A percentile compares a stretch with the other conserved stretches of the same genome.
Conservation (phyloP, 2,888 invertebrate species). For the Plemyria rubiginata region DNA sequence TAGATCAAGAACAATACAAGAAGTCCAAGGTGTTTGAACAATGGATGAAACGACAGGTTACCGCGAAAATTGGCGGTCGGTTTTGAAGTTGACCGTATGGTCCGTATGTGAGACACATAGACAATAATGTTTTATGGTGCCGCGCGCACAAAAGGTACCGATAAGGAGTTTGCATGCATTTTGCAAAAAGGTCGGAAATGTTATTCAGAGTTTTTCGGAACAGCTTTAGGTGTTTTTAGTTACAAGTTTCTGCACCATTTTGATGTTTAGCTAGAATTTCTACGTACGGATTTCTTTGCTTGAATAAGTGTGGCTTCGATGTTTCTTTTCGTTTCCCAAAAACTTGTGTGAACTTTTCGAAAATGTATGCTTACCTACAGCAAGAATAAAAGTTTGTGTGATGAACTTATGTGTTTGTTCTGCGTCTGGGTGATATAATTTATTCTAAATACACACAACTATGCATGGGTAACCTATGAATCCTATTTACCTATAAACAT, state of each 20-base stretch:
- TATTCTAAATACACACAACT: too few species aligned
- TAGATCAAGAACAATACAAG: slow-evolving; percentile 30
- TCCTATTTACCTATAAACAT: too few species aligned
- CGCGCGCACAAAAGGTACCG: slow-evolving; percentile 57
- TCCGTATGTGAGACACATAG: slow-evolving; percentile 65
- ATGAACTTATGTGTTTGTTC: too few species aligned
- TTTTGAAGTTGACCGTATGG: slow-evolving; percentile 62
- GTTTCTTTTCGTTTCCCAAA: not conserved
- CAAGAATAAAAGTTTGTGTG: too few species aligned
- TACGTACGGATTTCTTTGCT: not conserved
- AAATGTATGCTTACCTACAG: too few species aligned
- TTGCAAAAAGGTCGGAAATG: slow-evolving; percentile 26
- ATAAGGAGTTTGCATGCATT: slow-evolving; percentile 46
- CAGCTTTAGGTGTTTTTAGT: slow-evolving; percentile 8
- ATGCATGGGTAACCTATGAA: too few species aligned
- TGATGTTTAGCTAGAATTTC: not conserved
- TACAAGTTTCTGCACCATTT: not conserved
- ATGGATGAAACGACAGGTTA: slow-evolving; percentile 35
- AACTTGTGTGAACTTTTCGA: too few species aligned
- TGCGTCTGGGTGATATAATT: too few species aligned
- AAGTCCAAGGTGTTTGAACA: slow-evolving; percentile 30
- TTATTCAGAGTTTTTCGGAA: slow-evolving; percentile 32
- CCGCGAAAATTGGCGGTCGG: slow-evolving; percentile 45
- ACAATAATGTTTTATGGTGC: slow-evolving; percentile 46
- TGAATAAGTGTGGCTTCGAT: not conserved